These are phyloP conservation scores for Gari tellinella DNA, from an alignment of 2,888 invertebrate genomes.

Conservation along the genomic window DNA sequence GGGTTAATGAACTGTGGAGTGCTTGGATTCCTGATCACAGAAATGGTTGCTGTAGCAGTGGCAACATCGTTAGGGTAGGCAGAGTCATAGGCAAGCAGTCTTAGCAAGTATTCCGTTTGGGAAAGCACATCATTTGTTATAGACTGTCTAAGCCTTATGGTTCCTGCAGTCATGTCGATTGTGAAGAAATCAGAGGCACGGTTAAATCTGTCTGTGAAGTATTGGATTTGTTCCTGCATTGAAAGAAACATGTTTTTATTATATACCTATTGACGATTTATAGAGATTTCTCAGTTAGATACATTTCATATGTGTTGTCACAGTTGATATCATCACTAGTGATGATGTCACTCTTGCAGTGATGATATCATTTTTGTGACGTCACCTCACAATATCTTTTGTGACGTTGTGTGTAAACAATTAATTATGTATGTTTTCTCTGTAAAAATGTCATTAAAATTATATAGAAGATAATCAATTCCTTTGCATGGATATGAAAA, in stretches of 20 bases:
- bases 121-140: constrained; percentile 61
- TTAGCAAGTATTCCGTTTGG: constrained; percentile 64
- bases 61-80: constrained; percentile 66
- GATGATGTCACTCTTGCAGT: no score
- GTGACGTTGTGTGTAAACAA: no score
- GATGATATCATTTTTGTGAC: no score
- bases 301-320: no score
- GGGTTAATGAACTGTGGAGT: constrained; percentile 66
- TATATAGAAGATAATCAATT: no score
- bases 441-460: no score
- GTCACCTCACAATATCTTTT: no score
- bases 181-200: constrained; percentile 74
- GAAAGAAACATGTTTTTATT: no score
- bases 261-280: no score
- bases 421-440: no score
- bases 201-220: constrained; percentile 69
- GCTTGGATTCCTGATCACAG: constrained; percentile 76
- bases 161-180: constrained; percentile 65
- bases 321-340: not conserved
- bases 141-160: constrained; percentile 44
- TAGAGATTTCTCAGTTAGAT: no score
- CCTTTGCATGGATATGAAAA: no score
- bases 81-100: constrained; percentile 68
- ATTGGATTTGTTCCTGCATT: constrained; percentile 73
- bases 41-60: constrained; percentile 72